These are phyloP conservation scores for Zele albiditarsus DNA, from an alignment of 2,888 invertebrate species.

Conservation along the genomic window DNA sequence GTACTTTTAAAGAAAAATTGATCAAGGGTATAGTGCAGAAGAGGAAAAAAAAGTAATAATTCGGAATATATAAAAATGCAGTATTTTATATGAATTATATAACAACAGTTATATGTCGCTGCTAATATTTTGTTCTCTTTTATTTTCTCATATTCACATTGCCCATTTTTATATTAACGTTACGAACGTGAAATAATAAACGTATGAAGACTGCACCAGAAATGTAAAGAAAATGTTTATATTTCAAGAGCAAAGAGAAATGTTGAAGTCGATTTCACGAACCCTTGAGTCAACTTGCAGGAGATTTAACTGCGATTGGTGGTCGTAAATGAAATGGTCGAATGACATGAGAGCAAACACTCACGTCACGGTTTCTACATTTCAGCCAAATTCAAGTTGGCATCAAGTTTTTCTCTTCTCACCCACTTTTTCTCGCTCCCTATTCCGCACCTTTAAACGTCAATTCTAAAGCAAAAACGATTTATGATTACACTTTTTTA, in stretches of 20 bases:
- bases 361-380: not conserved
- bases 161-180: not conserved
- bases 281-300: slow-evolving; percentile 37
- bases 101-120: not conserved
- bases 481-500: slow-evolving; percentile 5
- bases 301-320: not conserved
- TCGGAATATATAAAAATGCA: no score
- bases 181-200: not conserved
- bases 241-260: slow-evolving; percentile 43
- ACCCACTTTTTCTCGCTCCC: not conserved
- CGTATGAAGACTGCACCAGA: not conserved
- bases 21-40: not conserved
- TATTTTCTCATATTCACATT: no score
- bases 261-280: slow-evolving; percentile 49
- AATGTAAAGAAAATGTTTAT: not conserved
- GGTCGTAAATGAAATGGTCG: not conserved
- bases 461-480: not conserved
- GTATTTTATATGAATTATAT: no score
- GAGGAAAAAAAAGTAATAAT: no score
- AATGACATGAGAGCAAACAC: not conserved
- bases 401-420: not conserved
- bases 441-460: not conserved
- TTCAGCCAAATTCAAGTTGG: slow-evolving; percentile 1
- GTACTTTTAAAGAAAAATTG: not conserved
- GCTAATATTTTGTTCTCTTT: not conserved